Evolutionary conservation across 2,888 invertebrate genomes (phyloP).

Genomic region (Invenusta paracnida): DNA sequence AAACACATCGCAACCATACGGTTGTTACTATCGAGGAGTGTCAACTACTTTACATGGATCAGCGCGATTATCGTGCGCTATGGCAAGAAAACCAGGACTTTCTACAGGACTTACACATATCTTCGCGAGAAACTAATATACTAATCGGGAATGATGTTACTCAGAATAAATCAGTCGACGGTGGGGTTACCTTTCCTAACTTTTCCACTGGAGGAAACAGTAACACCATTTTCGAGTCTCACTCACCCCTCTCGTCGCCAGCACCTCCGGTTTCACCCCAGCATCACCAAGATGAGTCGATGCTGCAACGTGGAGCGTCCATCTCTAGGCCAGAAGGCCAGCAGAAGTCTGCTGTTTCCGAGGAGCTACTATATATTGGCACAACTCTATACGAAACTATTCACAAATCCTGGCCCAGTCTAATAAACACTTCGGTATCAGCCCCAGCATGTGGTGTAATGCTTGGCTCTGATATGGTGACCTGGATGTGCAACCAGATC

Average conservation of each 20-base stretch:
- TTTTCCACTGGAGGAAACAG: background rate
- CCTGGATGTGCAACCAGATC: slow-evolving; percentile 71
- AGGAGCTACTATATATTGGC: background rate
- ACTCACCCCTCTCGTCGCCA: slow-evolving; percentile 15
- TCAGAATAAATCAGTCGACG: slow-evolving; percentile 50
- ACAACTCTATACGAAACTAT: background rate
- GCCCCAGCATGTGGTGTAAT: slow-evolving; percentile 57
- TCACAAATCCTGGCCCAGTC: background rate
- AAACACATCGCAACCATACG: slow-evolving; percentile 70
- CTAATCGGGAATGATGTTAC: background rate
- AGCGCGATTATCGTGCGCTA: slow-evolving; percentile 72
- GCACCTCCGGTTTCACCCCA: slow-evolving; percentile 24
- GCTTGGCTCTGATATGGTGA: slow-evolving; percentile 75
- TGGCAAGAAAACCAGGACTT: slow-evolving; percentile 68
- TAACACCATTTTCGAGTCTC: background rate
- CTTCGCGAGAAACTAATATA: background rate
- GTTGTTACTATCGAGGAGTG: slow-evolving; percentile 72
- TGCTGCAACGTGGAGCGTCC: slow-evolving; percentile 21
- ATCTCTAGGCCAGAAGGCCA: slow-evolving; percentile 14
- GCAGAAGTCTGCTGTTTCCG: background rate
- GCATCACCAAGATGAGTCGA: background rate
- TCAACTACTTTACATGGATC: slow-evolving; percentile 72
- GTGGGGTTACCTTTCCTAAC: slow-evolving; percentile 57
- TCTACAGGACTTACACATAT: slow-evolving; percentile 35
- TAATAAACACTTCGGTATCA: background rate